A percentile compares a stretch with the other conserved stretches of the same genome.
phyloP scores from a whole-genome alignment of 2,113 vertebrate genomes.

The Acinonyx jubatus region DNA sequence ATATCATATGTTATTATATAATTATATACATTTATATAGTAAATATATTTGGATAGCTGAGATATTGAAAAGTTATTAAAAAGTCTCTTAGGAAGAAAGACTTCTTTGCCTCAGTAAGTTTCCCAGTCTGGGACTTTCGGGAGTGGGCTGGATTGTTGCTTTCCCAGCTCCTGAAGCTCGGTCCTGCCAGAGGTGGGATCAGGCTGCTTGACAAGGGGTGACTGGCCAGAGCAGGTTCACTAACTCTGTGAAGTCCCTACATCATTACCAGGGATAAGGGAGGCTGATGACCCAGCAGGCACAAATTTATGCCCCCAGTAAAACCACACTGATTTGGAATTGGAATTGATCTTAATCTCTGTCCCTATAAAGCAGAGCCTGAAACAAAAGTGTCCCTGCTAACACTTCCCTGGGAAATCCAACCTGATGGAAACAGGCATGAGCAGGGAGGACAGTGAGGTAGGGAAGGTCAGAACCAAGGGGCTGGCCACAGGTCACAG shows the following conservation, averaged over 20 bases:
- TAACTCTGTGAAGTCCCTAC: accelerated
- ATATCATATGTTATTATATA: neutral
- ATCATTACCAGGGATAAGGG: neutral
- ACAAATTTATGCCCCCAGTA: too few species aligned
- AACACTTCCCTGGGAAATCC: neutral
- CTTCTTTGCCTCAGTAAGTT: neutral
- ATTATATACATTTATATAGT: neutral
- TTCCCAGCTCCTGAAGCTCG: neutral
- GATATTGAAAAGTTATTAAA: neutral
- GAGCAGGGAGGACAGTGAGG: neutral
- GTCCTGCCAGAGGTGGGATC: neutral
- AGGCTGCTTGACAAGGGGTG: neutral
- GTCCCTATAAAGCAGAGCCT: neutral
- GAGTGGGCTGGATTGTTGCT: neutral
- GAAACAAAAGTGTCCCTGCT: neutral
- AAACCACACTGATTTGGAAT: neutral
- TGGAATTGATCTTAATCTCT: neutral
- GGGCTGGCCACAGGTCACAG: neutral
- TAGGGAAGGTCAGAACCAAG: neutral
- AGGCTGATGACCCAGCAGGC: neutral
- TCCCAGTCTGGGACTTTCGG: neutral
- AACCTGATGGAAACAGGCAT: neutral
- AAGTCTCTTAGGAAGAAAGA: neutral
- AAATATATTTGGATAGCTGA: neutral
- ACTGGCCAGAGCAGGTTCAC: neutral